phyloP scores from a whole-genome alignment of 2,113 vertebrate genomes.

The Solenodon paradoxus region DNA sequence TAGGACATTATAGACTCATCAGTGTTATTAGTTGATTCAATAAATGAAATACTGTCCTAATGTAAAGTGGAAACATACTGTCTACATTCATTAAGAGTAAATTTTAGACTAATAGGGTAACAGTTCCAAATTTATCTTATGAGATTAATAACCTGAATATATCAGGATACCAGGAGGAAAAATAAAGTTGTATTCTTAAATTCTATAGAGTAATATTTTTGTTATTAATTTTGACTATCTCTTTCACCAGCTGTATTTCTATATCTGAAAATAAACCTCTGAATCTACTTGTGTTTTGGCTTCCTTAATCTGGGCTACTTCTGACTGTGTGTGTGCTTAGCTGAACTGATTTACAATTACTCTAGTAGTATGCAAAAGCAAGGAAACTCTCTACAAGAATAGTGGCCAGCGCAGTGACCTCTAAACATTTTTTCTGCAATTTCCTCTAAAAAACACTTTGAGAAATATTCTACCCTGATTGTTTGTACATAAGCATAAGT shows the following conservation, averaged over 20 bases:
- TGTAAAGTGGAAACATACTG: neutral
- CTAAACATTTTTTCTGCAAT: neutral
- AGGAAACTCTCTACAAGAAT: neutral
- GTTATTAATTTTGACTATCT: neutral
- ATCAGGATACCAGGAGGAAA: neutral
- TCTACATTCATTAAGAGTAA: neutral
- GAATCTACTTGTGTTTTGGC: neutral
- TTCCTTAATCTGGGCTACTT: neutral
- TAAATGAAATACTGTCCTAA: neutral
- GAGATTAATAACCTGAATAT: neutral
- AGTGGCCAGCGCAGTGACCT: neutral
- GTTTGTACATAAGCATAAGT: neutral
- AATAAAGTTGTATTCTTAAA: neutral
- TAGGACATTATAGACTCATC: neutral
- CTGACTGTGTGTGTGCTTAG: neutral
- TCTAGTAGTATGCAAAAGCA: neutral
- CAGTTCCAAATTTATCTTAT: neutral
- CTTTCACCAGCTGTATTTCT: neutral
- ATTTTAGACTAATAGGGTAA: slow-evolving; percentile 15
- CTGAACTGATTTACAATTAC: neutral
- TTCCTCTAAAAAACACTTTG: neutral
- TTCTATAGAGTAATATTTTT: neutral
- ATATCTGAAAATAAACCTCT: neutral
- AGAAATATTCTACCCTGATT: neutral
- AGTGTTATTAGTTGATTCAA: slow-evolving; percentile 8